Evolutionary conservation across 2,888 invertebrate species (phyloP).

Genomic region (Carpatolechia fugitivella): DNA sequence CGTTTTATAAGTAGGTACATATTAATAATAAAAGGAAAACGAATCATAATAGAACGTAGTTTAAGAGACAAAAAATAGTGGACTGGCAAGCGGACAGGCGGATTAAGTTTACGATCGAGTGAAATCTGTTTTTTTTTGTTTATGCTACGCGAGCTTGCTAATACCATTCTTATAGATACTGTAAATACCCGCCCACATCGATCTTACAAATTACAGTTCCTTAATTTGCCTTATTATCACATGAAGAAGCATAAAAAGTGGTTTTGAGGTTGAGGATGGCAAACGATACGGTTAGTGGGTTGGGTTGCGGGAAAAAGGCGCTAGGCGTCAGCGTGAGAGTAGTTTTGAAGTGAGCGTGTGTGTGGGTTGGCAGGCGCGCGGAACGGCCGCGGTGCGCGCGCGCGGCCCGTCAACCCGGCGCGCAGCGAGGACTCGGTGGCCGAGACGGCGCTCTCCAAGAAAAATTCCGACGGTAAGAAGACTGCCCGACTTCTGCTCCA

Average conservation of each 20-base stretch:
- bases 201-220: not conserved
- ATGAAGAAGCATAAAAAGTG: not conserved
- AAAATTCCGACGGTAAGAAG: conserved; percentile 90
- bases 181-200: not conserved
- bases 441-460: conserved; percentile 88
- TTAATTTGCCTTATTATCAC: not conserved
- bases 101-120: conserved; percentile 33
- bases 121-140: conserved; percentile 25
- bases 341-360: conserved; percentile 68
- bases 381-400: conserved; percentile 61
- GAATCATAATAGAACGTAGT: no score
- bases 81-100: conserved; percentile 47
- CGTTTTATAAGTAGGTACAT: no score
- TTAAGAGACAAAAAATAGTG: no score
- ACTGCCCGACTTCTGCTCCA: conserved; percentile 33
- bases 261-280: not conserved
- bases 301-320: conserved; percentile 11
- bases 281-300: not conserved
- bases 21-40: no score
- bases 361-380: conserved; percentile 74
- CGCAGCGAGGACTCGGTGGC: conserved; percentile 90
- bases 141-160: conserved; percentile 1
- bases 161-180: not conserved
- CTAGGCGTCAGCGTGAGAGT: conserved; percentile 17
- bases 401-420: conserved; percentile 81